Conservation (phyloP, 2,888 invertebrate genomes). For the Ichneumoninae sp. region DNA sequence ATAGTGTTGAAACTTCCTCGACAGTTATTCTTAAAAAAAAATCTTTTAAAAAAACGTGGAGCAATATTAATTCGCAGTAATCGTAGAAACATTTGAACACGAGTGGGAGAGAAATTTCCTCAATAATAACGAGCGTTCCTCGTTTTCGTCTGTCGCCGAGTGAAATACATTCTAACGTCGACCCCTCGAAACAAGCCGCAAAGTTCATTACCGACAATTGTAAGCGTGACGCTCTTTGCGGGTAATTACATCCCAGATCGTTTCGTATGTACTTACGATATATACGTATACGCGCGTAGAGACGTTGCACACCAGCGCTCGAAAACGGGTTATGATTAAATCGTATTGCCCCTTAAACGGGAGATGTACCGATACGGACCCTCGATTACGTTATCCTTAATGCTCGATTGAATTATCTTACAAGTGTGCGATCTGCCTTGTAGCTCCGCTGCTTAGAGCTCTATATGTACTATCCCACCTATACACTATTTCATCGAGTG, state of each 20-base stretch:
- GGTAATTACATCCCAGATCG: constrained; percentile 73
- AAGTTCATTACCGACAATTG: constrained; percentile 77
- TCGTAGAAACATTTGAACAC: constrained; percentile 39
- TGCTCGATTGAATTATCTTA: constrained; percentile 69
- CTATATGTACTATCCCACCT: constrained; percentile 39
- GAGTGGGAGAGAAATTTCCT: constrained; percentile 16
- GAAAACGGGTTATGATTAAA: constrained; percentile 76
- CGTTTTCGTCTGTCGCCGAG: constrained; percentile 46
- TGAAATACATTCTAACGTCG: constrained; percentile 68
- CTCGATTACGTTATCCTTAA: constrained; percentile 68
- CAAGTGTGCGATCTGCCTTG: constrained; percentile 49
- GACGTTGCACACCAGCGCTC: constrained; percentile 64
- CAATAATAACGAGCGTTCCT: constrained; percentile 51
- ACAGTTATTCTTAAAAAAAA: constrained; percentile 12
- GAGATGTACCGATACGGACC: constrained; percentile 69
- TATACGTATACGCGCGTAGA: neutral
- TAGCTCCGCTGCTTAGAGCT: constrained; percentile 34
- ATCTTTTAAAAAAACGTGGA: neutral
- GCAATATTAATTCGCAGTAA: constrained; percentile 43
- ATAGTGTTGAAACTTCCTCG: constrained; percentile 38
- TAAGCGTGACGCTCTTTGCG: constrained; percentile 72
- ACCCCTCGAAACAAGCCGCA: constrained; percentile 52
- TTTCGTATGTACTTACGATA: constrained; percentile 16
- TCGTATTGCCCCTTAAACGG: constrained; percentile 73
- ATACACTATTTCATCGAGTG: constrained; percentile 41